phyloP scores from a whole-genome alignment of 53 echinoderm and acorn worm species.

The Crossaster papposus region DNA sequence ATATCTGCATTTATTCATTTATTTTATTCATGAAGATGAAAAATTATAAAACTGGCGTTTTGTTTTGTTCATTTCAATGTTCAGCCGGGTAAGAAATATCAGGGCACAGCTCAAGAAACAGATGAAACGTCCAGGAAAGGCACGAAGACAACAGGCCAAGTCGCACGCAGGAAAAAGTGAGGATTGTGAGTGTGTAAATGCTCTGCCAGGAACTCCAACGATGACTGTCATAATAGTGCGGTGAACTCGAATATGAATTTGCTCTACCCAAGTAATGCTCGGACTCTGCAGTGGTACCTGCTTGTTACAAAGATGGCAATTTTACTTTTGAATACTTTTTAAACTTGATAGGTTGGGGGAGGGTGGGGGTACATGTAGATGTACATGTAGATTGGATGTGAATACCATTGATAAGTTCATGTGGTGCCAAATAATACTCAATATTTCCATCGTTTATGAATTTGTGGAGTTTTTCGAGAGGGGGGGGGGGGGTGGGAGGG shows the following conservation, averaged over 20 bases:
- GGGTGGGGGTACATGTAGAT: no score
- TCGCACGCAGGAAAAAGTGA: conserved; percentile 63
- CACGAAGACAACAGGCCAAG: conserved; percentile 67
- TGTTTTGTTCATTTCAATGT: not conserved
- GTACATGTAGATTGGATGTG: no score
- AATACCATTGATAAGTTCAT: no score
- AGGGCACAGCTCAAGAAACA: conserved; percentile 57
- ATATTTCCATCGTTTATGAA: no score
- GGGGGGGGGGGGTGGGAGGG: no score
- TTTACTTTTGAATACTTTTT: no score
- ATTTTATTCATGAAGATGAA: no score
- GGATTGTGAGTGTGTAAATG: not conserved
- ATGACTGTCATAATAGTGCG: not conserved
- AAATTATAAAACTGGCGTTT: not conserved
- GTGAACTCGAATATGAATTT: not conserved
- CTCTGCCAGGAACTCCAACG: not conserved
- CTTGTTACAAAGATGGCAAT: no score
- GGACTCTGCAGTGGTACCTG: not conserved
- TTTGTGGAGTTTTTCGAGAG: no score
- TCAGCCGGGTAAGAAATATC: conserved; percentile 56
- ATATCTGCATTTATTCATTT: no score
- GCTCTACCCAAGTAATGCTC: not conserved
- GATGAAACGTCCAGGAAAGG: conserved; percentile 69
- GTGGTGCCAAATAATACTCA: no score
- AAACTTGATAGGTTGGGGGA: no score